Evolutionary conservation across 2,797 vertebrate species (phyloP), one percentile per base, ranked within the genome.

Genomic region (Cossypha heuglini): DNA sequence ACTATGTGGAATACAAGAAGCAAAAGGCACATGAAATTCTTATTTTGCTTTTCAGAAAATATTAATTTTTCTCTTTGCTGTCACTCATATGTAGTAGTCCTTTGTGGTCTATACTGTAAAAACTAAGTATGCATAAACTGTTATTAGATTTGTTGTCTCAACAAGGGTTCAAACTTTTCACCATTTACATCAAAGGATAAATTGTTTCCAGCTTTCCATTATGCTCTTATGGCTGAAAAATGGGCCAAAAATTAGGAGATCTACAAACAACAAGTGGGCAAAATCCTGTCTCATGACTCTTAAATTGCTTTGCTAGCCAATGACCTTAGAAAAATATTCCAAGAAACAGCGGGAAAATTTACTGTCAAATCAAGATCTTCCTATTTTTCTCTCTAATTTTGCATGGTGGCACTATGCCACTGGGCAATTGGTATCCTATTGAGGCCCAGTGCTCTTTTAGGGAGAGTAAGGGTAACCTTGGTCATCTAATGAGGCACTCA

Each of bases 371-470:
- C 1, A 1, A 62, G 16, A 18, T 37, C 13, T 63, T 88, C 1
- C 2, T 35, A 19, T 62, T 67, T 74, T 13, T 10, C 13, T 3
- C 21, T 62, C 9, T 51, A 43, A 6, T 38, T 73, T 28, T 84
- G 18, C 18, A 22, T 20, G 33, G 14, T 16, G 18, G 4, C 5
- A 29, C 9, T 35, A 22, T 20, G n/a, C 14, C 11, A 22, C 9
- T 21, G 16, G 11, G 7, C 17, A 43, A 4, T 16, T 45, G 2
- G 1, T 29, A 20, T 29, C 10, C 3, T 35, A 0, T 33, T 6
- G 51, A 77, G 35, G 7, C 5, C 11, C 3, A 5, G 5, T 35
- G 6, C 1, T 43, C 35, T 73, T 81, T 46, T 20, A 38, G 11
- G 2, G 4, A 72, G 9, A 54, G 11, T 8, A 57, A 16, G 20